Evolutionary conservation across 2,888 invertebrate genomes (phyloP), one percentile per base, ranked within the genome.

Genomic region (Ctena decussata): DNA sequence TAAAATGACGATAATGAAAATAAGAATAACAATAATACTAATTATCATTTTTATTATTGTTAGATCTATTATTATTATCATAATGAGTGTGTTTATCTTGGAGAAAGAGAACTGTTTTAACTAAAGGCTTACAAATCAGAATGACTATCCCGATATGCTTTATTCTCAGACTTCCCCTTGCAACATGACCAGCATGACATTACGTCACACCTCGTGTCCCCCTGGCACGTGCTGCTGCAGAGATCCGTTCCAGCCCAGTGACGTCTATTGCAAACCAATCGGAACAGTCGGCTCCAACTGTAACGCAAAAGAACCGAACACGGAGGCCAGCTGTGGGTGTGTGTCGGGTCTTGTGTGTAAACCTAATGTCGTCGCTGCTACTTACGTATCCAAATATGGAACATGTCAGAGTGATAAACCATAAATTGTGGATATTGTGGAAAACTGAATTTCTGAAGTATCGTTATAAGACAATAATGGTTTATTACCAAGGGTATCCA

Each of bases 301-400:
- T 60, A 82, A 84, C 32, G 84, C 84, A 12, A 82, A 82, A 27
- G 73, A 75, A 12, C 21, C n/a, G 0, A 77, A 70, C 21, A 82
- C 82, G 75, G 35, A 60, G 2, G 84, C 60, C 15, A 82, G 82
- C 46, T 87, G 87, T 46, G 81, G 79, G 1, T 87, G 87, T 41
- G 53, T 35, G 11, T 21, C 57, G 0, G 41, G 35, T 18, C 74
- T 87, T 18, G 80, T 70, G n/a, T 87, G 87, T 69, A 73, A 81
- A n/a, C 87, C 87, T 0, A 84, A 87, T 35, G 69, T 87, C 15
- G 82, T 84, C 35, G 82, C 81, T 15, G 70, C 87, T 0, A 87
- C 87, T 5, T 87, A 84, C 79, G 80, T 84, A 0, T 87, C 87
- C 0, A 73, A 60, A 65, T 87, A 87, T 65, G 87, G 87, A 30